A percentile compares a stretch with the other conserved stretches of the same genome.
Conservation (phyloP, 2,113 vertebrate genomes). For the Salvelinus alpinus region DNA sequence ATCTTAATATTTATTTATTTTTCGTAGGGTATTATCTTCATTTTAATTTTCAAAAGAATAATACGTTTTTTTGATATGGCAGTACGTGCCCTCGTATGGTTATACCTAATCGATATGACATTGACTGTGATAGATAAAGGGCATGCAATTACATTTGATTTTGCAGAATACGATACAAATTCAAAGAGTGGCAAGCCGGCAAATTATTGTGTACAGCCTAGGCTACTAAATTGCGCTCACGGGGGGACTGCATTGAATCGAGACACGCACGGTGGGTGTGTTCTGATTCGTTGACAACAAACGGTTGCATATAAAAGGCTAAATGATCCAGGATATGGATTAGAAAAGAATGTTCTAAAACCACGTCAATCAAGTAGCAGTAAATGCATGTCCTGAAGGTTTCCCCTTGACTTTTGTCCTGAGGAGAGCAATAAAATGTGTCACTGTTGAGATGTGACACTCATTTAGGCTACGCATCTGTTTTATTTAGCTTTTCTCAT, state of each 20-base stretch:
- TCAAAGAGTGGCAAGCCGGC: not conserved
- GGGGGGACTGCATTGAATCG: not conserved
- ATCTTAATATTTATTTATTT: not conserved
- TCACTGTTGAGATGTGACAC: not conserved
- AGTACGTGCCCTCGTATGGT: not conserved
- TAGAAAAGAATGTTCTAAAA: not conserved
- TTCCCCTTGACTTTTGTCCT: not conserved
- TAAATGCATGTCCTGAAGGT: not conserved
- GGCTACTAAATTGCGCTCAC: not conserved
- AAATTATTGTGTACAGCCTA: too few species aligned
- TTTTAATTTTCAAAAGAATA: not conserved
- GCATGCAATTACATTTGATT: not conserved
- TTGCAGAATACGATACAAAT: not conserved
- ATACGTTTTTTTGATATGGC: not conserved
- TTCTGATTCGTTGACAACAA: not conserved
- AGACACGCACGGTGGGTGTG: not conserved
- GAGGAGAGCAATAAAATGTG: not conserved
- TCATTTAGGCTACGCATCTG: too few species aligned
- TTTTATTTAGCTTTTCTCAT: too few species aligned
- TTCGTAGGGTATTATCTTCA: not conserved
- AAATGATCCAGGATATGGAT: not conserved
- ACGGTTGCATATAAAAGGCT: not conserved
- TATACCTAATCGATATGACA: not conserved
- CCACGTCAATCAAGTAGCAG: not conserved
- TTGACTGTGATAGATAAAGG: not conserved